Evolutionary conservation across 2,113 vertebrate genomes (phyloP), one percentile per base, ranked within the genome.

Genomic region (Machaerirhynchus nigripectus): DNA sequence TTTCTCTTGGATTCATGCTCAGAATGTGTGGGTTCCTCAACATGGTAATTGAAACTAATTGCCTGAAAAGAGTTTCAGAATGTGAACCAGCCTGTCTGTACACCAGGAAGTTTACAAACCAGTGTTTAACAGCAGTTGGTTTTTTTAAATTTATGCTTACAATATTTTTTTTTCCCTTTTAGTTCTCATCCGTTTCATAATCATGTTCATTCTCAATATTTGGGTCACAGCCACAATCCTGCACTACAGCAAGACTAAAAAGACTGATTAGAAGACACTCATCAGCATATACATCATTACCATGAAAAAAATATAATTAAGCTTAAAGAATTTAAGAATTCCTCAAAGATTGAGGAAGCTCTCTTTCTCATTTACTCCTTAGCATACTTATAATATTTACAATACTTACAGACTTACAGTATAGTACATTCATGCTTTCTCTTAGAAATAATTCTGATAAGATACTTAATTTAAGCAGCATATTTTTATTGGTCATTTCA

Each of bases 171-270:
- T 86, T 84, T 90, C 56, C 47, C 28, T 92, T 93, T 35, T 97
- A 99, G 99, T 99, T 97, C 98, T 99, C 82, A 90, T 97, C 78
- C 98, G 99, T 53, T 99, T 99, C 85, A 91, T 99, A 49, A 88
- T 88, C 91, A 98, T 99, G 98, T 94, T 98, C 27, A 76, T 97
- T 93, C 97, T 99, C 94, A 99, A 99, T 75, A 39, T 98, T 49
- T 99, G 99, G 99, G 99, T 99, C 76, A 98, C 98, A 42, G 95
- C 97, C 57, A 98, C 98, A 13, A 94, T 99, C 28, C 90, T 99
- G 82, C 96, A 96, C 95, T 99, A 99, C 98, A 98, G 90, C 86
- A 98, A 95, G 95, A 64, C 96, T 28, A 97, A 95, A 87, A 99
- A 99, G 95, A 96, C 84, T 33, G 96, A 97, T 47, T 98, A 97